A percentile compares a stretch with the other conserved stretches of the same genome.
Conservation (phyloP, 2,113 vertebrate species). For the Xiphophorus hellerii region DNA sequence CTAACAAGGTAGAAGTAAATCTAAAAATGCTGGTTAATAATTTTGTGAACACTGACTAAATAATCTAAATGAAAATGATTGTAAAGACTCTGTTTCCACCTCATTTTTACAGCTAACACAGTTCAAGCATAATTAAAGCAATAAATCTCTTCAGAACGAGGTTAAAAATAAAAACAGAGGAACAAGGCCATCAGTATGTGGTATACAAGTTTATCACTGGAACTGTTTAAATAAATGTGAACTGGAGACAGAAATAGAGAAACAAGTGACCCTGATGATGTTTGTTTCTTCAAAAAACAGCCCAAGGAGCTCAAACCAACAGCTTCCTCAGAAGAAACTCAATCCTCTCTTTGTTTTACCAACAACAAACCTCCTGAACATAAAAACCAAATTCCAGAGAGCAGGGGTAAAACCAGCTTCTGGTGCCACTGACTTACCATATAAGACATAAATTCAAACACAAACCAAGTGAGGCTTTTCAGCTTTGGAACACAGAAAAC, state of each 20-base stretch:
- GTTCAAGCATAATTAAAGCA: neutral
- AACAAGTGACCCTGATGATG: neutral
- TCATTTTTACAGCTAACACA: neutral
- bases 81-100: neutral
- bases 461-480: no score
- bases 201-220: neutral
- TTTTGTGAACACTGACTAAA: neutral
- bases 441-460: no score
- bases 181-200: neutral
- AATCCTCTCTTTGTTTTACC: slow-evolving; percentile 16
- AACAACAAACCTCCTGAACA: neutral
- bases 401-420: no score
- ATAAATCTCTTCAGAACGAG: neutral
- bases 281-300: neutral
- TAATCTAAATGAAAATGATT: neutral
- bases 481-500: no score
- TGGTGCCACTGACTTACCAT: no score
- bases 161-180: neutral
- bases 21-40: no score
- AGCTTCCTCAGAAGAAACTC: neutral
- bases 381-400: no score
- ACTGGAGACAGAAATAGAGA: slow-evolving; percentile 4
- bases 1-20: no score
- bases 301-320: neutral
- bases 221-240: neutral